These are phyloP conservation scores for Platynereis dumerilii DNA, from an alignment of 2,888 invertebrate species.

Conservation along the genomic window DNA sequence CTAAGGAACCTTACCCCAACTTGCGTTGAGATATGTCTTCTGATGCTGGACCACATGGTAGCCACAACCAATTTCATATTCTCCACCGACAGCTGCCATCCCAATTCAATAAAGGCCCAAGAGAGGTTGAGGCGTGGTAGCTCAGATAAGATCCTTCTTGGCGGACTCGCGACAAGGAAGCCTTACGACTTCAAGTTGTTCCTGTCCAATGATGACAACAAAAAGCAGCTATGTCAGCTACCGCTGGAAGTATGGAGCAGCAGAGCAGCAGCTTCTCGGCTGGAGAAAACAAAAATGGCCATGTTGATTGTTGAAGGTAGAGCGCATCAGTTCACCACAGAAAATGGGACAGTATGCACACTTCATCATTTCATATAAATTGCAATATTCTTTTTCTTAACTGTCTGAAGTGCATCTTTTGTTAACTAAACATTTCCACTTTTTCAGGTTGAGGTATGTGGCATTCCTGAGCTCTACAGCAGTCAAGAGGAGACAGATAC, in stretches of 20 bases:
- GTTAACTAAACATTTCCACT: no score
- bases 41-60: slow-evolving; percentile 20
- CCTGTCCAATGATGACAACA: slow-evolving; percentile 23
- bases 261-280: slow-evolving; percentile 17
- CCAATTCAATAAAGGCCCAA: slow-evolving; percentile 23
- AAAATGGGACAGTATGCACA: slow-evolving; percentile 5
- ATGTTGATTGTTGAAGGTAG: slow-evolving; percentile 20
- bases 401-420: no score
- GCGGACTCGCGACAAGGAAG: slow-evolving; percentile 25
- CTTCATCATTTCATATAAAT: no score
- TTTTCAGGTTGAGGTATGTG: slow-evolving; percentile 17
- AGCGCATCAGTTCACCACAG: slow-evolving; percentile 13
- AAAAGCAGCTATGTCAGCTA: slow-evolving; percentile 21
- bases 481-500: slow-evolving; percentile 27
- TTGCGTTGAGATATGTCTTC: slow-evolving; percentile 19
- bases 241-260: slow-evolving; percentile 21
- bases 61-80: slow-evolving; percentile 21
- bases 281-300: slow-evolving; percentile 7
- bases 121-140: slow-evolving; percentile 20
- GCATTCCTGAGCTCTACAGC: slow-evolving; percentile 6
- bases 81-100: slow-evolving; percentile 16
- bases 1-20: slow-evolving; percentile 18
- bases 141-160: slow-evolving; percentile 11
- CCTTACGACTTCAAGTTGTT: slow-evolving; percentile 22
- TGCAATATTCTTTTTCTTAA: no score